Evolutionary conservation across 2,113 vertebrate species (phyloP).

Genomic region (Corythornis vintsioides): DNA sequence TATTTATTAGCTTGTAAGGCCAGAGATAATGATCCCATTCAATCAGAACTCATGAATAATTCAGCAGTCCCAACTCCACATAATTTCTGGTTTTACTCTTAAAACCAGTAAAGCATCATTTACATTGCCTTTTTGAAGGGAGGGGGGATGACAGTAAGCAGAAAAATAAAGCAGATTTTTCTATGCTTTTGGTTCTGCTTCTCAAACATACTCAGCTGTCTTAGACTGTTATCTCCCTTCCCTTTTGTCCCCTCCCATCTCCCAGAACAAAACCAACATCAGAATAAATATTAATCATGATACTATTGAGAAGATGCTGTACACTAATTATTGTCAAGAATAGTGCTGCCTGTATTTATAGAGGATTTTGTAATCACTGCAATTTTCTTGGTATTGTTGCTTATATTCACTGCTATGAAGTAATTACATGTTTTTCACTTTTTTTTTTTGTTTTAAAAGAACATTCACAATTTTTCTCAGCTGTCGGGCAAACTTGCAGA

Average conservation of each 20-base stretch:
- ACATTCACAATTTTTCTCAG: not conserved
- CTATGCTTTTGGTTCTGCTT: slow-evolving; percentile 17
- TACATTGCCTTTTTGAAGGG: slow-evolving; percentile 61
- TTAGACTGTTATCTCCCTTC: not conserved
- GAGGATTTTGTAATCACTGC: slow-evolving; percentile 65
- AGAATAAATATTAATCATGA: slow-evolving; percentile 64
- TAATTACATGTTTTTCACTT: slow-evolving; percentile 42
- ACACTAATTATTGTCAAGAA: slow-evolving; percentile 59
- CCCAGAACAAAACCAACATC: slow-evolving; percentile 25
- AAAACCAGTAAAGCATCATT: slow-evolving; percentile 75
- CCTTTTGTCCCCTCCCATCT: not conserved
- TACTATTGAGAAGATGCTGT: slow-evolving; percentile 25
- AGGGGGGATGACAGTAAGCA: slow-evolving; percentile 56
- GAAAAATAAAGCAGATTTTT: slow-evolving; percentile 65
- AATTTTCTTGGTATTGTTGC: slow-evolving; percentile 69
- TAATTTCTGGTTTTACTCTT: slow-evolving; percentile 80
- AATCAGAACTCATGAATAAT: slow-evolving; percentile 83
- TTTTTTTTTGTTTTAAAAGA: slow-evolving; percentile 26
- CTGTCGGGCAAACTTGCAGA: not conserved
- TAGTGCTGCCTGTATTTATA: slow-evolving; percentile 54
- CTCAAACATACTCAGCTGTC: not conserved
- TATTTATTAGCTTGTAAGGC: slow-evolving; percentile 83
- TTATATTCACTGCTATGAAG: slow-evolving; percentile 51
- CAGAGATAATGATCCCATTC: slow-evolving; percentile 83
- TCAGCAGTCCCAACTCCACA: slow-evolving; percentile 77